phyloP scores from a whole-genome alignment of 2,797 vertebrate genomes.

The Mastacembelus armatus region DNA sequence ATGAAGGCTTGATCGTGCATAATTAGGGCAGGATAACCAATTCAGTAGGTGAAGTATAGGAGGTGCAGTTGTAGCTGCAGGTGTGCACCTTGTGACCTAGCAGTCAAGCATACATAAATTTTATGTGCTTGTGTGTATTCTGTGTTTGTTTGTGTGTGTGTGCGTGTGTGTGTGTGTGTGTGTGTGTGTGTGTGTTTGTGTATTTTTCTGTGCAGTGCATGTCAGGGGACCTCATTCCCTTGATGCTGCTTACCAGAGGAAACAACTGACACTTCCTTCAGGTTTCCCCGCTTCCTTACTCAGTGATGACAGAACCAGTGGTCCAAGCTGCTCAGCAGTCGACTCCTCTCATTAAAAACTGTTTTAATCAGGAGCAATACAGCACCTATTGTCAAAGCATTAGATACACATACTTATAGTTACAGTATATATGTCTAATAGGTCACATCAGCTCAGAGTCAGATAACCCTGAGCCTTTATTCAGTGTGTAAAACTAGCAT shows the following conservation, averaged over 20 bases:
- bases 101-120: neutral
- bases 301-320: slow-evolving; percentile 46
- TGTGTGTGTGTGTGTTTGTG: neutral
- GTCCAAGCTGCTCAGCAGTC: slow-evolving; percentile 48
- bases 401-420: slow-evolving; percentile 28
- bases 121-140: too few species aligned
- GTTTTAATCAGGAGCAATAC: slow-evolving; percentile 46
- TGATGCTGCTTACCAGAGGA: slow-evolving; percentile 43
- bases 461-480: slow-evolving; percentile 32
- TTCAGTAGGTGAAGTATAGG: slow-evolving; percentile 35
- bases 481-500: slow-evolving; percentile 41
- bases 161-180: neutral
- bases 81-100: slow-evolving; percentile 27
- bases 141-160: too few species aligned
- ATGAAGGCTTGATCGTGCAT: slow-evolving; percentile 63
- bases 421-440: slow-evolving; percentile 14
- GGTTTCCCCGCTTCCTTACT: slow-evolving; percentile 58
- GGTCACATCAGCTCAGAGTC: slow-evolving; percentile 16
- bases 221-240: slow-evolving; percentile 22
- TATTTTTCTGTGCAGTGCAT: slow-evolving; percentile 10
- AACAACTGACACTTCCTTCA: slow-evolving; percentile 56
- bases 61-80: slow-evolving; percentile 34
- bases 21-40: slow-evolving; percentile 50
- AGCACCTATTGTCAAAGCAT: slow-evolving; percentile 39
- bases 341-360: slow-evolving; percentile 56